Base-by-base conservation (phyloP, 2,797 vertebrate genomes). In the Acanthornis magna region DNA sequence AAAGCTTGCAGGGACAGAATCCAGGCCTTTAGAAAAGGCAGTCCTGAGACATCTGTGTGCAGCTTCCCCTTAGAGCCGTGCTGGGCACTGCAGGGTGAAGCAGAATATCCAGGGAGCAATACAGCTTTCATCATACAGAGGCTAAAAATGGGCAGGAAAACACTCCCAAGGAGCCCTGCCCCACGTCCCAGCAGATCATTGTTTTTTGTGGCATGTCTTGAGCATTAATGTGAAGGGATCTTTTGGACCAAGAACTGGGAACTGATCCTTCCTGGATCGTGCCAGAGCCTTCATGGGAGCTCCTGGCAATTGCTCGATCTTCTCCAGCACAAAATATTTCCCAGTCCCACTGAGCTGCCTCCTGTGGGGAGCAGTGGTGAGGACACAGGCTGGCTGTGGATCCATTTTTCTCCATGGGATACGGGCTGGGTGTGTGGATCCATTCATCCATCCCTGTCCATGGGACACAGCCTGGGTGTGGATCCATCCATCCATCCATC, bases 101-200 rank as follows among this genome's bases (percentile, higher is more conserved):
- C 47, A 79, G 42, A 53, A 38, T 42, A 38, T 53, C 32, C 13
- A 5, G 15, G 16, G 3, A 77, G 34, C 38, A n/a, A 32, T 53
- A 36, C 32, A 66, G n/a, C 13, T 43, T 11, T 51, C 17, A n/a
- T 23, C 57, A 47, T 36, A 48, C 0, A 4, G 47, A 76, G 38
- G 20, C 43, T 86, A 60, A 89, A 94, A 91, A 86, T 6, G 21
- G 70, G 17, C 55, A 74, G 55, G 57, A 86, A 84, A 87, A 66
- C 32, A 29, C 73, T 80, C 47, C n/a, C 60, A 30, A 23, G 51
- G 55, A 80, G 68, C n/a, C 63, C 76, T 32, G 29, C 53, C 5
- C 3, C 48, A 45, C 30, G 53, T 42, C 76, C 80, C 67, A 45
- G 75, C 80, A 85, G 58, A 25, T 79, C 71, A 47, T 43, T 75